Conservation (phyloP, 2,888 invertebrate genomes). For the Eudemis profundana region DNA sequence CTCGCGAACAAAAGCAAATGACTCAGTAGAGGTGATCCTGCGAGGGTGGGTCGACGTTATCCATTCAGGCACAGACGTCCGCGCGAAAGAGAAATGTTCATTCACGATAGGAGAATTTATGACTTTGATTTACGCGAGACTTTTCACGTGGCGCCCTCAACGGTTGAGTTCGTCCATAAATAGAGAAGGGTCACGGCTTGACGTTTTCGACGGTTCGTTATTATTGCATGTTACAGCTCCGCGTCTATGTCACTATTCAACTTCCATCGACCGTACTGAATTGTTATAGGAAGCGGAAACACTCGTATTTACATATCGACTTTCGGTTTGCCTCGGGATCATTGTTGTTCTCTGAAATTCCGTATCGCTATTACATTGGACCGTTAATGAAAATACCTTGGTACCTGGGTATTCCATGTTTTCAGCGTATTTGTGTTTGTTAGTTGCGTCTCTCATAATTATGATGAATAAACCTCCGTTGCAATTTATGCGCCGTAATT, state of each 20-base stretch:
- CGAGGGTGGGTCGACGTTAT: slow-evolving; percentile 81
- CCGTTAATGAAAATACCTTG: slow-evolving; percentile 24
- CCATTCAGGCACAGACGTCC: slow-evolving; percentile 83
- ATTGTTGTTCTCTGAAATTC: slow-evolving; percentile 46
- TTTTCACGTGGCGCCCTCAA: slow-evolving; percentile 76
- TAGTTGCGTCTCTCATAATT: neutral
- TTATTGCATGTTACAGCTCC: slow-evolving; percentile 71
- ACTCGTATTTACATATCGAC: slow-evolving; percentile 71
- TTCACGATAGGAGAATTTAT: slow-evolving; percentile 84
- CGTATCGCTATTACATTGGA: slow-evolving; percentile 2
- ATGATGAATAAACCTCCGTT: neutral
- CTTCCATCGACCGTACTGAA: slow-evolving; percentile 64
- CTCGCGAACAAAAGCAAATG: slow-evolving; percentile 84
- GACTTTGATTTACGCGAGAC: slow-evolving; percentile 82
- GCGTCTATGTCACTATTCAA: slow-evolving; percentile 71
- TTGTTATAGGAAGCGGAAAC: slow-evolving; percentile 71
- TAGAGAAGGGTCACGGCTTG: slow-evolving; percentile 75
- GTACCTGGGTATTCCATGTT: neutral
- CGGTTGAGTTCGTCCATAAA: slow-evolving; percentile 68
- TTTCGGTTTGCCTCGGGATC: slow-evolving; percentile 53
- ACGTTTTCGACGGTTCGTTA: slow-evolving; percentile 72
- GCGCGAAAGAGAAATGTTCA: slow-evolving; percentile 83
- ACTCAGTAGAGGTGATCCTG: slow-evolving; percentile 83
- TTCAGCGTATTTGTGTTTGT: neutral
- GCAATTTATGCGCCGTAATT: neutral